A percentile compares a stretch with the other conserved stretches of the same genome.
phyloP scores from a whole-genome alignment of 2,888 invertebrate genomes.

The Phyllotreta cruciferae region DNA sequence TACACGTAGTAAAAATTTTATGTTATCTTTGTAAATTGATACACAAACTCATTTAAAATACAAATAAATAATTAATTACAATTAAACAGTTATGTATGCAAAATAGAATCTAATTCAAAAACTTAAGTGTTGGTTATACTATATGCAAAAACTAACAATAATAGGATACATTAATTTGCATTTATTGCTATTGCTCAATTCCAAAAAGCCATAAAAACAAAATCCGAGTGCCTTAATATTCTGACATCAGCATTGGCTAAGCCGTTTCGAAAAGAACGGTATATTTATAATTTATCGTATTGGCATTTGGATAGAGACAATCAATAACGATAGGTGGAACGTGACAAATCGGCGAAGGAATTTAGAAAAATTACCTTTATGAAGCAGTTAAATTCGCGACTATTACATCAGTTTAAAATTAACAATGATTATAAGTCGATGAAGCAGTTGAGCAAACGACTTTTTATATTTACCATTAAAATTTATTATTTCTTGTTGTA shows the following conservation, averaged over 20 bases:
- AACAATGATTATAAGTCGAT: no score
- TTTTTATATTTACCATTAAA: no score
- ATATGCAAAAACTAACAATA: no score
- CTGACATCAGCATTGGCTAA: slow-evolving; percentile 3
- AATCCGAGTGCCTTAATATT: background rate
- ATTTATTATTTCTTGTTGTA: no score
- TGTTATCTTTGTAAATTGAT: no score
- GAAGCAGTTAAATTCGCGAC: slow-evolving; percentile 5
- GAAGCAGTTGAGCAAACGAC: no score
- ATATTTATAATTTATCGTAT: slow-evolving; percentile 10
- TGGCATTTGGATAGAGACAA: slow-evolving; percentile 12
- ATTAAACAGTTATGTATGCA: background rate
- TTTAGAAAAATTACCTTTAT: slow-evolving; percentile 6
- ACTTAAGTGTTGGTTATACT: background rate
- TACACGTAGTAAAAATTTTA: no score
- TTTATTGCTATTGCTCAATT: background rate
- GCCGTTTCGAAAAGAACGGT: slow-evolving; percentile 9
- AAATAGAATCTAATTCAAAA: background rate
- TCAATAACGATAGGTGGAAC: slow-evolving; percentile 7
- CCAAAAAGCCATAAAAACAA: slow-evolving; percentile 6
- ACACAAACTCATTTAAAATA: no score
- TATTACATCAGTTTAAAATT: background rate
- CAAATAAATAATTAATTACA: no score
- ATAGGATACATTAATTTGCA: no score
- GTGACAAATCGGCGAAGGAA: slow-evolving; percentile 7